Base-by-base conservation (phyloP, 2,797 vertebrate genomes). In the Sebastes nivosus region DNA sequence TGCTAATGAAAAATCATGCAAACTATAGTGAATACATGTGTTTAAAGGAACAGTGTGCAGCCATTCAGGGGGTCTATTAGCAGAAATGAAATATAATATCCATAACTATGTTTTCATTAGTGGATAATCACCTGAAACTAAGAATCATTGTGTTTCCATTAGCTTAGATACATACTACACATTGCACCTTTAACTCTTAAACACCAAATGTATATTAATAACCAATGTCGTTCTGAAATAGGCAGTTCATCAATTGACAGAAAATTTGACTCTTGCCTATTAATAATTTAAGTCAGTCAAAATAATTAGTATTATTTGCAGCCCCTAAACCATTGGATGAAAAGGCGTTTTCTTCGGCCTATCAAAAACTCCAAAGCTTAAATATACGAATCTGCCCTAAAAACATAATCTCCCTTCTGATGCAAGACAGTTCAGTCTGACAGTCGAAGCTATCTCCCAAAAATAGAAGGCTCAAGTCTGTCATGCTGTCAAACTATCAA, bases 401-500 rank as follows among this genome's bases (percentile, higher is more conserved):
- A 52, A 89, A 84, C 66, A 57, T 75, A 77, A 84, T 89, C 68
- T 84, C 24, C 61, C 65, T 70, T 24, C 77, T 73, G 84, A 85
- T 79, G 84, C 77, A 71, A 82, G 69, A 59, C 83, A 60, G 63
- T 87, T 81, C 75, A 83, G 79, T 85, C 55, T 91, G 91, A 90
- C 91, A 90, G 88, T 87, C 75, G 89, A 81, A 90, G 79, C 82
- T 55, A 60, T 79, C 78, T 67, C 78, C 90, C 83, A 72, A 85
- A 93, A 92, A 91, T 88, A 88, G 88, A 87, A 74, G 75, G 85
- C 84, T 87, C 68, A 72, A 84, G 77, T 85, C 89, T 91, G 90
- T 92, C 90, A 90, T 76, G 67, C 72, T 89, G 91, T 92, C 90
- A 92, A 81, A 92, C 86, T 73, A 87, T 92, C 90, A 89, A 83